phyloP scores from a whole-genome alignment of 2,113 vertebrate species.

The Laticauda laticaudata region DNA sequence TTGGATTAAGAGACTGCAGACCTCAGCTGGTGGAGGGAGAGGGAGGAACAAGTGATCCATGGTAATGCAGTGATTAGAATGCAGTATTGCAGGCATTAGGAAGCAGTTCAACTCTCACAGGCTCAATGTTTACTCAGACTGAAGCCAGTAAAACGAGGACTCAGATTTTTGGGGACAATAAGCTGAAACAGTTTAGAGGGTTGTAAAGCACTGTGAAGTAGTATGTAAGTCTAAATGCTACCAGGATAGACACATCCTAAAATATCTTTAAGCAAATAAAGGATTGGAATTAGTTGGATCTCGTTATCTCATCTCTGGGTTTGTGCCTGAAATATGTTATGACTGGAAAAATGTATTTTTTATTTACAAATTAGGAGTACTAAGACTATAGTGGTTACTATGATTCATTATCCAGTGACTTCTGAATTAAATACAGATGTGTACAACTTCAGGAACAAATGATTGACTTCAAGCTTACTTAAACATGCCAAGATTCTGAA shows the following conservation, averaged over 20 bases:
- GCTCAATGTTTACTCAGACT: too few relatives aligned
- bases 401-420: neutral
- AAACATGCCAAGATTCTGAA: neutral
- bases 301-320: neutral
- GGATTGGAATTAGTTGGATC: neutral
- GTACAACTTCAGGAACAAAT: neutral
- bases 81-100: too few relatives aligned
- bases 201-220: too few relatives aligned
- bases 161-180: too few relatives aligned
- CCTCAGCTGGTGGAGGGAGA: too few relatives aligned
- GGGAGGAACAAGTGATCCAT: too few relatives aligned
- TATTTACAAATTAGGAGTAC: neutral
- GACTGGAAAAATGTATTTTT: neutral
- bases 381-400: neutral
- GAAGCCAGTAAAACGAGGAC: too few relatives aligned
- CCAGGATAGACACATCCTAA: neutral
- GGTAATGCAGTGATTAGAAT: too few relatives aligned
- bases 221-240: too few relatives aligned
- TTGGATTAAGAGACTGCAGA: too few relatives aligned
- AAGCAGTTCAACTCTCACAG: too few relatives aligned
- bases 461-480: neutral
- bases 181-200: too few relatives aligned
- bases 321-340: neutral
- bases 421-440: neutral
- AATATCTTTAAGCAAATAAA: neutral